Evolutionary conservation across 2,888 invertebrate species (phyloP).

Genomic region (Odontocerum albicorne): DNA sequence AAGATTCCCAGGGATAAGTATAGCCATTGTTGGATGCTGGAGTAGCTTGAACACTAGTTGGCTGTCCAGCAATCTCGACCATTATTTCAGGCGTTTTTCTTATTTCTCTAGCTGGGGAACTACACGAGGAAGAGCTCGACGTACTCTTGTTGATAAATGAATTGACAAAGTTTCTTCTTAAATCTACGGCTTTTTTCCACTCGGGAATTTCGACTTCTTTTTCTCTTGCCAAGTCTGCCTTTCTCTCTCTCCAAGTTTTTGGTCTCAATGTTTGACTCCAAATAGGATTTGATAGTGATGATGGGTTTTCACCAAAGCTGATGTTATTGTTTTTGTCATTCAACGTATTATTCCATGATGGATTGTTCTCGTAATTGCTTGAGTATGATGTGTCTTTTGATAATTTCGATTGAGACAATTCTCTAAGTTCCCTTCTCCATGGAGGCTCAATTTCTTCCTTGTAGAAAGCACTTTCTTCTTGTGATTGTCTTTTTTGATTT

Average conservation of each 20-base stretch:
- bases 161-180: constrained; percentile 23
- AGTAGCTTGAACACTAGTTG: constrained; percentile 40
- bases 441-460: constrained; percentile 49
- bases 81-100: constrained; percentile 35
- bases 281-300: constrained; percentile 44
- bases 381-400: constrained; percentile 10
- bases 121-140: constrained; percentile 14
- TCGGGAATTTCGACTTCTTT: constrained; percentile 46
- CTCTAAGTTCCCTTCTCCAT: constrained; percentile 55
- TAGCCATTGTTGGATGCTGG: constrained; percentile 30
- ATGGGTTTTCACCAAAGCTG: constrained; percentile 36
- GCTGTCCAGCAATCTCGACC: constrained; percentile 43
- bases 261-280: constrained; percentile 57
- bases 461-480: constrained; percentile 53
- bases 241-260: constrained; percentile 52
- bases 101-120: constrained; percentile 17
- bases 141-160: constrained; percentile 25
- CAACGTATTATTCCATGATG: constrained; percentile 48
- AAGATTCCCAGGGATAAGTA: constrained; percentile 53
- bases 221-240: constrained; percentile 50
- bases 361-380: constrained; percentile 31
- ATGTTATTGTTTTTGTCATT: constrained; percentile 8
- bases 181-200: constrained; percentile 43
- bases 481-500: constrained; percentile 49
- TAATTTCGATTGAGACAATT: constrained; percentile 48